Evolutionary conservation across 2,113 vertebrate species (phyloP).

Genomic region (Vireo altiloquus): DNA sequence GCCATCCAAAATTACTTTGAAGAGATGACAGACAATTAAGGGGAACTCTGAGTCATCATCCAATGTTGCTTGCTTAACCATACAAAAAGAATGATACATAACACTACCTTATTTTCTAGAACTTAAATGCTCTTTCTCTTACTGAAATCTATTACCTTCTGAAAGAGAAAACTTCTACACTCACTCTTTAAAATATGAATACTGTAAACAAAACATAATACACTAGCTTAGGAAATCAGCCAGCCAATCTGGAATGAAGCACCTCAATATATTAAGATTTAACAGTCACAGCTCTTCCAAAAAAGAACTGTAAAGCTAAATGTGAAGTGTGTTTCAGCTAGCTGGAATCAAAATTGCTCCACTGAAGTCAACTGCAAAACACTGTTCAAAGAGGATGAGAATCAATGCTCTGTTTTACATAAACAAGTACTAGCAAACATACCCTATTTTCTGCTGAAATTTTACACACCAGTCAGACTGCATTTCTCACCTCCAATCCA

Average conservation of each 20-base stretch:
- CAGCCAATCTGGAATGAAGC: neutral
- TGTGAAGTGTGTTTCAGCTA: neutral
- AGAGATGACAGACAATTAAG: neutral
- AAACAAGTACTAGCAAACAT: neutral
- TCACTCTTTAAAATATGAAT: neutral
- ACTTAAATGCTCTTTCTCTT: neutral
- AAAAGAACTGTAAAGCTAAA: neutral
- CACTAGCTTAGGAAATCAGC: neutral
- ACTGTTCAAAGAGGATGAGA: neutral
- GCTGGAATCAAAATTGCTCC: neutral
- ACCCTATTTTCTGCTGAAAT: neutral
- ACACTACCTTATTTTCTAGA: neutral
- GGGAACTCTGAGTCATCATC: slow-evolving; percentile 4
- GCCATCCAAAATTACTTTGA: neutral
- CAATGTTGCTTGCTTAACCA: neutral
- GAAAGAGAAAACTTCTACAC: neutral
- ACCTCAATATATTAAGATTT: neutral
- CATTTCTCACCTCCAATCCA: neutral
- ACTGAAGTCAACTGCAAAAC: neutral
- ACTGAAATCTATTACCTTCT: neutral
- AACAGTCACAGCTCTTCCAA: neutral
- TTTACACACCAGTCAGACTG: neutral
- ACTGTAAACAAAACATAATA: neutral
- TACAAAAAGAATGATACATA: neutral
- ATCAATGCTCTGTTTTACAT: neutral